phyloP scores from a whole-genome alignment of 1,140 invertebrate species.

The Aphaenogaster ashmeadi region DNA sequence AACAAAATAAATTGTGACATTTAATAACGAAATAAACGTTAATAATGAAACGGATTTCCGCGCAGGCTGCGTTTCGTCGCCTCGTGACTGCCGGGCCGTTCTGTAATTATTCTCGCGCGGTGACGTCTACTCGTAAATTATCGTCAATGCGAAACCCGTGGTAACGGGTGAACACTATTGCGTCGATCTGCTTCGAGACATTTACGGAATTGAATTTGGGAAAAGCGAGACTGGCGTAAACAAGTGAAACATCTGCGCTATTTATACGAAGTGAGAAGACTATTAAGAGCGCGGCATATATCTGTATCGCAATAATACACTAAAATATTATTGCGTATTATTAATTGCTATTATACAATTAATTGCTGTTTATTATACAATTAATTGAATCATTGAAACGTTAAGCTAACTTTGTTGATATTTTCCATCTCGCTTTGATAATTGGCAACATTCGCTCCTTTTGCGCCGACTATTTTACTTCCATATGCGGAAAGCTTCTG shows the following conservation, averaged over 20 bases:
- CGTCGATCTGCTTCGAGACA: conserved; percentile 26
- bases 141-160: conserved; percentile 39
- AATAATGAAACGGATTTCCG: not conserved
- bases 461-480: not conserved
- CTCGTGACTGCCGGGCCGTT: not conserved
- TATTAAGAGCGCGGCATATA: not conserved
- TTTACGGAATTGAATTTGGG: conserved; percentile 54
- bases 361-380: not conserved
- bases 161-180: not conserved
- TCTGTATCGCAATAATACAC: not conserved
- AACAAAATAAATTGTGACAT: conserved; percentile 22
- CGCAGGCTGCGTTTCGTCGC: not conserved
- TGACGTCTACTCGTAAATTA: conserved; percentile 67
- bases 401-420: not conserved
- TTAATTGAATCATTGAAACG: not conserved
- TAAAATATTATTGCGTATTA: not conserved
- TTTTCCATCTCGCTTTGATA: not conserved
- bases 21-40: conserved; percentile 26
- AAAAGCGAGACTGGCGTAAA: not conserved
- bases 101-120: conserved; percentile 60
- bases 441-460: not conserved
- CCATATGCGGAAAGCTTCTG: not conserved
- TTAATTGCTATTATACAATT: conserved; percentile 13
- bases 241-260: not conserved
- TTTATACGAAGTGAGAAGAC: not conserved